Evolutionary conservation across 2,113 vertebrate species (phyloP).

Genomic region (Micronisus gabar): DNA sequence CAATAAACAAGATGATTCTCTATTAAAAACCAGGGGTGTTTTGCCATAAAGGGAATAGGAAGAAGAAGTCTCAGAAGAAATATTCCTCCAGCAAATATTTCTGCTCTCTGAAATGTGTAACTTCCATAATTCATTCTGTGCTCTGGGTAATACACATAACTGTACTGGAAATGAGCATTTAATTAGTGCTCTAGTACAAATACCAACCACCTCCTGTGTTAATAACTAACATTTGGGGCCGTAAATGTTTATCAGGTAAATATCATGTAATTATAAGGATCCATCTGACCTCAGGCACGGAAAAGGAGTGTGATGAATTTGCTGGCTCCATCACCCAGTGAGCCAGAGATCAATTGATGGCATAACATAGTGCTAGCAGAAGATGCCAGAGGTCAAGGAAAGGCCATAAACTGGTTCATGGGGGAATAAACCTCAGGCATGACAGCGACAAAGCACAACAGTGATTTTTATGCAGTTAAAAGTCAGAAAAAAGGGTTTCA

Average conservation of each 20-base stretch:
- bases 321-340: not conserved
- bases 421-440: not conserved
- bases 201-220: not conserved
- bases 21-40: not conserved
- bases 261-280: not conserved
- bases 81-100: not conserved
- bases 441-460: not conserved
- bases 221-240: not conserved
- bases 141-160: not conserved
- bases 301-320: not conserved
- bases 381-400: not conserved
- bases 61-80: not conserved
- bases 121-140: not conserved
- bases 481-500: not conserved
- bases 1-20: not conserved
- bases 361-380: not conserved
- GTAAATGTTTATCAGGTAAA: conserved; percentile 27
- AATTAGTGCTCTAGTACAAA: conserved; percentile 25
- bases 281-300: not conserved
- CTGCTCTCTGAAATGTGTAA: not conserved
- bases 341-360: not conserved
- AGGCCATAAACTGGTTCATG: not conserved
- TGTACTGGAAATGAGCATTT: conserved; percentile 26
- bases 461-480: not conserved
- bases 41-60: not conserved